Evolutionary conservation across 2,797 vertebrate species (phyloP).

Genomic region (Artibeus jamaicensis): DNA sequence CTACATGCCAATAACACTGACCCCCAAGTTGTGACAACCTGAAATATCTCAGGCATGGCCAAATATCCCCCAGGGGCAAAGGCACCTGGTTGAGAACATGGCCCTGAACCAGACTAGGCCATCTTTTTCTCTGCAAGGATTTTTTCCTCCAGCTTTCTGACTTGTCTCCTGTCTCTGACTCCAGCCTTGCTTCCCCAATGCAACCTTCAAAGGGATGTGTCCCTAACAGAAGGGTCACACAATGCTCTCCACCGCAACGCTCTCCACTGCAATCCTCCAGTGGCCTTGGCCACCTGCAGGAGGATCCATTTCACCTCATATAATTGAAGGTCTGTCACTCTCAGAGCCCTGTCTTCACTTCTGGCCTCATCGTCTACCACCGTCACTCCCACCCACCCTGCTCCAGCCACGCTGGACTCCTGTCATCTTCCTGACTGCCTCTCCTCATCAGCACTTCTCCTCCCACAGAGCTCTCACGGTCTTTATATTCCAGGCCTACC

Average conservation of each 20-base stretch:
- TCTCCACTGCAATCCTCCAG: neutral
- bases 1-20: neutral
- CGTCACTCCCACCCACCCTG: neutral
- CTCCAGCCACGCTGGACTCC: neutral
- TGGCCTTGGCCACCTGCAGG: neutral
- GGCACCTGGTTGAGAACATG: rapidly evolving
- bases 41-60: neutral
- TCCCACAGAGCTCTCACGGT: rapidly evolving
- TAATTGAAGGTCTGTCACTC: neutral
- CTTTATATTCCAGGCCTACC: neutral
- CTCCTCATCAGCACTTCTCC: neutral
- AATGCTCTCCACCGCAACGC: neutral
- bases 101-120: no score
- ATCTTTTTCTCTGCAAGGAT: neutral
- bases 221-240: neutral
- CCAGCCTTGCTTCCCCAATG: neutral
- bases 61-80: no score
- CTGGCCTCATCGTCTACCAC: rapidly evolving
- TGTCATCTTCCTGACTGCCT: neutral
- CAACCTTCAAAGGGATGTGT: neutral
- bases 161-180: neutral
- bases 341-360: neutral
- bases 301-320: neutral
- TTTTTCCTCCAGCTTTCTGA: neutral
- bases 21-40: neutral